Evolutionary conservation across 2,888 invertebrate genomes (phyloP), one percentile per base, ranked within the genome.

Genomic region (Cecidostiba fungosa): DNA sequence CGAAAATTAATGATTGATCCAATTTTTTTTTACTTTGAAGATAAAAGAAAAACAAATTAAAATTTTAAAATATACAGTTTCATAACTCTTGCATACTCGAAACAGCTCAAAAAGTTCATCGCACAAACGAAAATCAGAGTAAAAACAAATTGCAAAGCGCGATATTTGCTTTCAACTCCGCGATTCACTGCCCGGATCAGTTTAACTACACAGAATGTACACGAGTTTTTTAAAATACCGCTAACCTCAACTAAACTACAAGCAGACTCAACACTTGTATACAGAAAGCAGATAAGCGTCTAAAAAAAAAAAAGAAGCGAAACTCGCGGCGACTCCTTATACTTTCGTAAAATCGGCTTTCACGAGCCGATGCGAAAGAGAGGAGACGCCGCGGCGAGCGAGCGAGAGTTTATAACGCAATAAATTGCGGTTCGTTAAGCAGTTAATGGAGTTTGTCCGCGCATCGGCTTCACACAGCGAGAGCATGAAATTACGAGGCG

Each of bases 401-500:
- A 81, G 77, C 6, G 32, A 29, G 89, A 89, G 89, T 90, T 91
- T 90, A 90, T 91, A 92, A 91, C 88, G 89, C 88, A 89, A 91
- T 91, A 91, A 91, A 91, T 91, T 90, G 89, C 88, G 91, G 90
- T 91, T 91, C 91, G 91, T 91, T 91, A 91, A 90, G 90, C 90
- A 90, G 89, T 91, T 91, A 91, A 92, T 91, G 90, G 89, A 91
- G 91, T 90, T 90, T 88, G 89, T 88, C 87, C 88, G 72, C 86
- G 85, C 82, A 54, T 69, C 76, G 43, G 23, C 39, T n/a, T 26
- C 54, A 5, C 36, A 19, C 76, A 47, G 73, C 73, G 54, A 29
- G 74, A 62, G 69, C 74, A 62, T 50, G 62, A 74, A 84, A 79
- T 78, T 84, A 32, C 73, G 26, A 54, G 54, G 54, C 50, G 69